Evolutionary conservation across 2,888 invertebrate species (phyloP).

Genomic region (Galeruca laticollis): DNA sequence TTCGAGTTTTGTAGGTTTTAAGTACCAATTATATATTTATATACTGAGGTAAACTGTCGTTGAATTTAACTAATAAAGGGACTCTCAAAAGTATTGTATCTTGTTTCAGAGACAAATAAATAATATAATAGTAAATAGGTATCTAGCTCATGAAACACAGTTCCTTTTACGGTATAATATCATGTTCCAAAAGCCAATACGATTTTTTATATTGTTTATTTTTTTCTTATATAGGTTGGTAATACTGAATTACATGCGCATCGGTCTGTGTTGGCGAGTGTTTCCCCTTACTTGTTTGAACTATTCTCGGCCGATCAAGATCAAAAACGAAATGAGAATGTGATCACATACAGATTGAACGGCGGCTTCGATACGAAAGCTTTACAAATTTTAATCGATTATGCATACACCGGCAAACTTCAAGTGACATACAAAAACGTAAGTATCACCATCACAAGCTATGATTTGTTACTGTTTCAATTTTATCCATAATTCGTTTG

Average conservation of each 20-base stretch:
- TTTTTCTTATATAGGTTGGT: conserved; percentile 69
- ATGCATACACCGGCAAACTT: conserved; percentile 83
- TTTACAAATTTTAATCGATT: conserved; percentile 82
- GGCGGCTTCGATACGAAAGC: conserved; percentile 76
- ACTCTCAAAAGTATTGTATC: too few species aligned
- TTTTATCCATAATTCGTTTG: too few species aligned
- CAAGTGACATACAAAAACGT: conserved; percentile 69
- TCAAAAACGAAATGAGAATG: conserved; percentile 66
- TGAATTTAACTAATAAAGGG: too few species aligned
- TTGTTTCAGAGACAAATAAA: too few species aligned
- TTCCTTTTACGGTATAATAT: conserved; percentile 1
- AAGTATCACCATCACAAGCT: too few species aligned
- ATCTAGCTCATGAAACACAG: background rate
- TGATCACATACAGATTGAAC: conserved; percentile 73
- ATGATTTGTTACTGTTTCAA: too few species aligned
- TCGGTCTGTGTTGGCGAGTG: conserved; percentile 83
- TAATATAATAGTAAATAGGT: background rate
- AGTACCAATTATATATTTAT: too few species aligned
- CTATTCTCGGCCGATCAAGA: conserved; percentile 75
- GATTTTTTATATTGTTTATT: conserved; percentile 44
- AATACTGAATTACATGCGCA: conserved; percentile 82
- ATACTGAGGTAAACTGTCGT: too few species aligned
- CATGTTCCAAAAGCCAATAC: conserved; percentile 23
- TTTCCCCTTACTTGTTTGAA: conserved; percentile 82
- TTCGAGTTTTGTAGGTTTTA: too few species aligned